Evolutionary conservation across 2,797 vertebrate genomes (phyloP).

Genomic region (Brachymystax lenok): DNA sequence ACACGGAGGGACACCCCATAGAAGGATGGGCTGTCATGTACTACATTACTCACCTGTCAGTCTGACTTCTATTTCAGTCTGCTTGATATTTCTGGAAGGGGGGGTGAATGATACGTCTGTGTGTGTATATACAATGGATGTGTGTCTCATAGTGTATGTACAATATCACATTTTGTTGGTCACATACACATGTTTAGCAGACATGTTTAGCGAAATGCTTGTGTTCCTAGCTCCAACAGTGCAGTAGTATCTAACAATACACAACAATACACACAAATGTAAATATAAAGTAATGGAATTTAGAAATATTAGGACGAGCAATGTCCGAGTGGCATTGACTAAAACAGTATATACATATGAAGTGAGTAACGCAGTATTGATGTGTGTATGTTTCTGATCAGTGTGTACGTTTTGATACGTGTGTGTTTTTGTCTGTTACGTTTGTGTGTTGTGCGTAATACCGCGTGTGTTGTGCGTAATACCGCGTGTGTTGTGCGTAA

Average conservation of each 20-base stretch:
- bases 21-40: slow-evolving; percentile 87
- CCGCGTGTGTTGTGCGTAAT: background rate
- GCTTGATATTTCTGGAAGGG: slow-evolving; percentile 54
- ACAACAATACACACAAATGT: no score
- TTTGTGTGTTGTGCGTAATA: background rate
- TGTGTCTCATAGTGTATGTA: no score
- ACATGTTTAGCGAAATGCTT: no score
- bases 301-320: no score
- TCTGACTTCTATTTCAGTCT: slow-evolving; percentile 2
- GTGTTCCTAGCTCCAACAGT: no score
- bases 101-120: background rate
- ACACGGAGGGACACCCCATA: slow-evolving; percentile 79
- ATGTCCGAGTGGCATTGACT: no score
- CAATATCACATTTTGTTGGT: no score
- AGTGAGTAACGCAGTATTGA: no score
- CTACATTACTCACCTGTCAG: slow-evolving; percentile 86
- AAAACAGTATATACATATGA: no score
- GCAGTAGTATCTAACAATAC: no score
- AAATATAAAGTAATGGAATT: no score
- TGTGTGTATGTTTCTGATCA: background rate
- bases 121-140: background rate
- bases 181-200: no score
- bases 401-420: background rate
- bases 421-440: background rate
- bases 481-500: background rate